Base-by-base conservation (phyloP, 2,888 invertebrate genomes). In the Epinotia nisella region DNA sequence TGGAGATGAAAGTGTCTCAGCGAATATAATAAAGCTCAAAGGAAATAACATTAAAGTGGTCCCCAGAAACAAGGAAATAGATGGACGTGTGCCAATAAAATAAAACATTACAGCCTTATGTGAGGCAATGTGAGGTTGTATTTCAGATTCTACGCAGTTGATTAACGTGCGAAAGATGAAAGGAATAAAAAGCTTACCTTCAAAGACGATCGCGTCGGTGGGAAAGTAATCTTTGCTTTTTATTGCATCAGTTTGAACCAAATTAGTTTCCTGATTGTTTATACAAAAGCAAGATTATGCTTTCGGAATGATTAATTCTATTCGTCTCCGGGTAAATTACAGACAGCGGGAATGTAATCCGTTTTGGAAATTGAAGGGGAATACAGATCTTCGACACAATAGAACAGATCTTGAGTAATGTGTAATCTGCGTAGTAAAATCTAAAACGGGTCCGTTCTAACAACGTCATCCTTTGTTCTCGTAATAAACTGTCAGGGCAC, bases 401-500 rank as follows among this genome's bases (percentile, higher is more conserved):
- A 79, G 85, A 81, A 81, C 80, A 81, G 82, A 84, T 88, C 86
- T 87, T 87, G 87, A 87, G 86, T 87, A 87, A 89, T 87, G 83
- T 86, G 85, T 86, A 87, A 90, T 90, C 88, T 87, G 85, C 81
- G 85, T 85, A 85, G 85, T 86, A 85, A 87, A 87, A 90, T 88
- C 89, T 87, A 84, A 87, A 90, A 87, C 84, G 89, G 87, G 85
- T 86, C 85, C 84, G 84, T 83, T 89, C 87, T 85, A 87, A 89
- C 85, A 86, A 83, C 85, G 86, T 85, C 85, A 85, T 83, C 85
- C 89, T 87, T 90, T 90, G 90, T 90, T 90, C 90, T 87, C 87
- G 80, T 90, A 90, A 90, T 90, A 90, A 90, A 90, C 89, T 88
- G 89, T 87, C 88, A 87, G 84, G 81, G 81, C 80, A 90, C 90